Base-by-base conservation (phyloP, 2,797 vertebrate species). In the Meriones psammophilus region DNA sequence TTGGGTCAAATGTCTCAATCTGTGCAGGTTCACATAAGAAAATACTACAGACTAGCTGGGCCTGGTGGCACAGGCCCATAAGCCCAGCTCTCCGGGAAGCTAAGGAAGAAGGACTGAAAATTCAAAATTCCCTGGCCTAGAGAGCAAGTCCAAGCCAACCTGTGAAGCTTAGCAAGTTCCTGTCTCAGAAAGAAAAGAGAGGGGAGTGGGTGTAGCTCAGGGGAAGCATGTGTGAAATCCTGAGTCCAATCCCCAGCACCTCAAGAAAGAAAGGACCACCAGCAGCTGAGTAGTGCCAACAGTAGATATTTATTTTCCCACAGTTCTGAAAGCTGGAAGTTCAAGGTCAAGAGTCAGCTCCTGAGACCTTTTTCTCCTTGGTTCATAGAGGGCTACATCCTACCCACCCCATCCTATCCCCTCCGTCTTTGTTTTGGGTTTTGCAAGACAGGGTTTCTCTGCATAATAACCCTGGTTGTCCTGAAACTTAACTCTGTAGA, bases 341-440 rank as follows among this genome's bases (percentile, higher is more conserved):
- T 8, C 76, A 64, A 94, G 58, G 46, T 50, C 77, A 69, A 96
- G 39, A 39, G n/a, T 33, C 66, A 68, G 58, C 54, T 96, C 71
- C 42, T 46, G 78, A 85, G 46, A 4, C 87, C 66, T 92, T 18
- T 92, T 18, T 77, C 73, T 89, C 42, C 54, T 92, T 64, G 81
- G 42, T 60, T 91, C 60, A 30, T 60, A 42, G 81, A 84, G 1
- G 9, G 46, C 73, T n/a, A 4, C 36, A 50, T 83, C 76, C 60
- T 69, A 4, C 1, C 54, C n/a, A 8, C 17, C 39, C 24, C 3
- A 12, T 4, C 15, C 56, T 18, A 58, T 56, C 0, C 42, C 30
- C 5, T 13, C 30, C 22, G 22, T 24, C 24, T 28, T 46, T 73
- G 36, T 24, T 42, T 74, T 39, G 46, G 42, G 39, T 24, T 26